Base-by-base conservation (phyloP, 1,140 invertebrate species). In the Pseudomyrmex flavicornis region DNA sequence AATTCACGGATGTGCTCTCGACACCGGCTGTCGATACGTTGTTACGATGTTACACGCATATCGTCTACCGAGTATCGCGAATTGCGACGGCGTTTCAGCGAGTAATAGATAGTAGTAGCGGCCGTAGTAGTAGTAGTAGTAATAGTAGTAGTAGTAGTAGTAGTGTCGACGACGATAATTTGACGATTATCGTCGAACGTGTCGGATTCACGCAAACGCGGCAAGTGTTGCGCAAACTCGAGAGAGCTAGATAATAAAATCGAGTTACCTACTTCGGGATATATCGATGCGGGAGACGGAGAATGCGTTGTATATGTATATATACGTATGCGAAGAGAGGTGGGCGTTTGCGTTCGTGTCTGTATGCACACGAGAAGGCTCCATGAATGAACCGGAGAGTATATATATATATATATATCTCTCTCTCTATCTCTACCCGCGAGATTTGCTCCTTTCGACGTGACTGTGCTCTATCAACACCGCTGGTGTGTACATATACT, bases 381-480 rank as follows among this genome's bases (percentile, higher is more conserved):
- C 15, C 54, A 80, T 80, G 76, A 80, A 80, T 80, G 76, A 80
- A 80, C 76, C 66, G n/a, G 76, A 54, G 76, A 72, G 76, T 59
- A 66, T 70, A n/a, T n/a, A n/a, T n/a, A n/a, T n/a, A n/a, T n/a
- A n/a, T n/a, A n/a, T n/a, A n/a, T n/a, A n/a, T 70, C 35, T 35
- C 35, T 35, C 7, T 35, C 35, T 35, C 35, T 35, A 1, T 35
- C 35, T 72, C 66, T 79, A 52, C 59, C 44, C 46, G 66, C 66
- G 76, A 80, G 76, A 80, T 80, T 80, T 70, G 76, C 76, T 59
- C 70, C 76, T 80, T 80, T 80, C 44, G 44, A 80, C 66, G 76
- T 59, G 66, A 69, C 76, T 79, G 76, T 59, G 44, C 46, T 59
- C 26, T 70, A 59, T 50, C 66, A 59, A 48, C 52, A 26, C 54